phyloP scores from a whole-genome alignment of 2,797 vertebrate species.

The Crypturellus tataupa region DNA sequence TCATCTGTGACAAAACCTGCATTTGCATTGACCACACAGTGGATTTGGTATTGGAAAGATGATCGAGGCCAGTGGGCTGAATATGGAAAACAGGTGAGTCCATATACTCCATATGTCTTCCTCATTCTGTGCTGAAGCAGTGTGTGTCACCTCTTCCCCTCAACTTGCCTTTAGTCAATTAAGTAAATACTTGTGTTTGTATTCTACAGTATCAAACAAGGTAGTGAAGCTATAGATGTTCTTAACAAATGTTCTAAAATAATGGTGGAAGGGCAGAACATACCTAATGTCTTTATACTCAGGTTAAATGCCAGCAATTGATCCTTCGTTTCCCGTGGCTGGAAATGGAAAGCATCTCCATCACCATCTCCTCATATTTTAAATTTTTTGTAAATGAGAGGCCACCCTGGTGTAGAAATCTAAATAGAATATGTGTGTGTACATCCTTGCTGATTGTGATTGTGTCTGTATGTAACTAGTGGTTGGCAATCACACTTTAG shows the following conservation, averaged over 20 bases:
- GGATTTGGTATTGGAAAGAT: slow-evolving; percentile 93
- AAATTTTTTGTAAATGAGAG: not conserved
- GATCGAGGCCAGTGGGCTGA: slow-evolving; percentile 83
- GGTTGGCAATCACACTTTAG: not conserved
- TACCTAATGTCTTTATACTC: not conserved
- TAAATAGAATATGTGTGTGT: not conserved
- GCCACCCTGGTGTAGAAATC: not conserved
- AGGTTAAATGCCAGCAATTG: rapidly evolving
- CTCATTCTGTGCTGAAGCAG: not conserved
- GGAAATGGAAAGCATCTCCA: not conserved
- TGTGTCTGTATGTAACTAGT: not conserved
- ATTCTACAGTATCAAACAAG: not conserved
- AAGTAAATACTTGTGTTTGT: not conserved
- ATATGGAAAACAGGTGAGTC: slow-evolving; percentile 86
- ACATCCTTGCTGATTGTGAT: not conserved
- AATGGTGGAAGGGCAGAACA: not conserved
- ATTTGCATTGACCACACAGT: slow-evolving; percentile 87
- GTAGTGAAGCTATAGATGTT: not conserved
- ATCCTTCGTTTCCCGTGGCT: not conserved
- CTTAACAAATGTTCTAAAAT: not conserved
- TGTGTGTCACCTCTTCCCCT: not conserved
- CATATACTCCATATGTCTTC: not conserved
- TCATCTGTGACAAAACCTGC: slow-evolving; percentile 83
- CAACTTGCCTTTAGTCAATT: not conserved
- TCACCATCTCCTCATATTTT: not conserved